Conservation (phyloP, 2,113 vertebrate genomes). For the Cisticola juncidis region DNA sequence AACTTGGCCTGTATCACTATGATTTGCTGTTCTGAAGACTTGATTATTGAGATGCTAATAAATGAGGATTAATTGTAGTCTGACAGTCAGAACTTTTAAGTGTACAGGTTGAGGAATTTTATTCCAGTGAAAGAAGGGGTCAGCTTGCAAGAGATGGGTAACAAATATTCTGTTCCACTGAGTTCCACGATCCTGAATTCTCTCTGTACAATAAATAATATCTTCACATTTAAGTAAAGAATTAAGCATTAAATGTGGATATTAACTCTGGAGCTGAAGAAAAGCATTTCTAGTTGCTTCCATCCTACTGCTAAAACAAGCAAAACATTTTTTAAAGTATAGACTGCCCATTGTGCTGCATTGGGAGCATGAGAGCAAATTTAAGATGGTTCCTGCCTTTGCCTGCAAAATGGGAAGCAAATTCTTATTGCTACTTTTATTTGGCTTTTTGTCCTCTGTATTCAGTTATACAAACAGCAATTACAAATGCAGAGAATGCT, state of each 20-base stretch:
- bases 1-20: not conserved
- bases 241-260: not conserved
- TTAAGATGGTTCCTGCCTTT: not conserved
- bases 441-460: not conserved
- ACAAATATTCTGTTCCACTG: not conserved
- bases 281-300: not conserved
- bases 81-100: not conserved
- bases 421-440: conserved; percentile 8
- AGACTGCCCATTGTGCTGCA: not conserved
- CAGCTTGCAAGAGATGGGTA: not conserved
- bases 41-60: conserved; percentile 7
- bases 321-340: not conserved
- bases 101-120: not conserved
- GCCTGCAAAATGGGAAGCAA: not conserved
- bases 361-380: not conserved
- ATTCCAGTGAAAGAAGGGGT: not conserved
- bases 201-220: not conserved
- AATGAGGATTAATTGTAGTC: not conserved
- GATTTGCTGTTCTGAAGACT: not conserved
- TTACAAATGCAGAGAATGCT: not conserved
- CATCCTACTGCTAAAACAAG: not conserved
- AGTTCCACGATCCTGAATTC: not conserved
- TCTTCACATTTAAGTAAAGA: not conserved
- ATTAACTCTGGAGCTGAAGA: not conserved
- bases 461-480: not conserved